A percentile compares a stretch with the other conserved stretches of the same genome.
These are phyloP conservation scores for Bellardia pandia DNA, from an alignment of 2,888 invertebrate genomes.

Conservation along the genomic window DNA sequence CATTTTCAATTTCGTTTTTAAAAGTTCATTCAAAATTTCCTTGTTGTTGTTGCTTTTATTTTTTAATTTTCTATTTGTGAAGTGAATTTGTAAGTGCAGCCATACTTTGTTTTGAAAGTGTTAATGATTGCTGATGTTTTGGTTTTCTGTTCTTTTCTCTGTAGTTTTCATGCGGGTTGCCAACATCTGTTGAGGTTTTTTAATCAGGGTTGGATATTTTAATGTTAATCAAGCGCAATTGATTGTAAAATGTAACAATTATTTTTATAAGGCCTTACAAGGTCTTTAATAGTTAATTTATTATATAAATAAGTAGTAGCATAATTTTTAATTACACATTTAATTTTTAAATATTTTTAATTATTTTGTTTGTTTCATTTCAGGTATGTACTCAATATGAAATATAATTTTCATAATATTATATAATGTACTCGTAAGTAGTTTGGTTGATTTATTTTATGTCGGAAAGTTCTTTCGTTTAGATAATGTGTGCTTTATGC, in stretches of 20 bases:
- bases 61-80: slow-evolving; percentile 43
- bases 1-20: slow-evolving; percentile 31
- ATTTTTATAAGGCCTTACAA: background rate
- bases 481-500: no score
- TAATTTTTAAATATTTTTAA: background rate
- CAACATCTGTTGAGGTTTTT: slow-evolving; percentile 72
- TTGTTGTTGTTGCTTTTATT: slow-evolving; percentile 1
- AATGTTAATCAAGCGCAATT: background rate
- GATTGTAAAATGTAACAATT: background rate
- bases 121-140: slow-evolving; percentile 40
- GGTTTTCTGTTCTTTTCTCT: background rate
- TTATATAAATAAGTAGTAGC: background rate
- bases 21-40: slow-evolving; percentile 10
- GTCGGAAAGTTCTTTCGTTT: no score
- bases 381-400: slow-evolving; percentile 18
- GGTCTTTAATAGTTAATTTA: background rate
- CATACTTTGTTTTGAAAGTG: slow-evolving; percentile 57
- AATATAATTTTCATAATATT: background rate
- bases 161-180: slow-evolving; percentile 66
- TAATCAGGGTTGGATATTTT: slow-evolving; percentile 36
- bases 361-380: slow-evolving; percentile 11
- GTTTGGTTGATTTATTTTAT: background rate
- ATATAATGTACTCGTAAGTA: background rate
- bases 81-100: slow-evolving; percentile 38
- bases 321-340: background rate